Evolutionary conservation across 2,113 vertebrate species (phyloP), one percentile per base, ranked within the genome.

Genomic region (Rhinopomastus cyanomelas): DNA sequence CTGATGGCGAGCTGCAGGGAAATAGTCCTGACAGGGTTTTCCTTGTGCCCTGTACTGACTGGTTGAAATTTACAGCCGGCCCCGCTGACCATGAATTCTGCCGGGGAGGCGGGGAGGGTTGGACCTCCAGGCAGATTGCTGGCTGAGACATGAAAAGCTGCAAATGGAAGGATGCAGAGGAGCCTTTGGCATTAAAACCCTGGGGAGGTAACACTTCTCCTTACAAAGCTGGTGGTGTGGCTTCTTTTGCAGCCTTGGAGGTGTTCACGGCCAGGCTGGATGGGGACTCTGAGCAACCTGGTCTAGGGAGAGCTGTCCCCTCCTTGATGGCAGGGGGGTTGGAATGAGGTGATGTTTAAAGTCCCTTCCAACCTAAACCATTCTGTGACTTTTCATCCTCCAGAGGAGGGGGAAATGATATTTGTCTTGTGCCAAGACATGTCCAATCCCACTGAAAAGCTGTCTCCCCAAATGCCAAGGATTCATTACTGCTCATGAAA

Each of bases 21-120:
- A 95, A 89, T 90, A 75, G 81, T 96, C 62, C 73, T 65, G 60
- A 80, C 53, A 90, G 2, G 60, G 23, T 94, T 95, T 96, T 95
- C 51, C 76, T 81, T 86, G 67, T 91, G 62, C 65, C 80, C 62
- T 93, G 23, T 8, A 75, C 29, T 77, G 67, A 94, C 76, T 85
- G 90, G 93, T 69, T 77, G 62, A 94, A 89, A 93, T 96, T 95
- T 96, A 85, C 87, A 83, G 93, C 87, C 78, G 56, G 89, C 82
- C 61, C 92, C 73, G 37, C 26, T 76, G 85, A 84, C 89, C 85
- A 81, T 82, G n/a, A 92, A 94, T 91, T 95, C 75, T 93, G 86
- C 85, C 86, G 87, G 55, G 65, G 75, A n/a, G n/a, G n/a, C n/a
- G n/a, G n/a, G n/a, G n/a, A n/a, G 81, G 11, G 71, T 73, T 12